Conservation (phyloP, 2,113 vertebrate species). For the Chiloscyllium plagiosum region DNA sequence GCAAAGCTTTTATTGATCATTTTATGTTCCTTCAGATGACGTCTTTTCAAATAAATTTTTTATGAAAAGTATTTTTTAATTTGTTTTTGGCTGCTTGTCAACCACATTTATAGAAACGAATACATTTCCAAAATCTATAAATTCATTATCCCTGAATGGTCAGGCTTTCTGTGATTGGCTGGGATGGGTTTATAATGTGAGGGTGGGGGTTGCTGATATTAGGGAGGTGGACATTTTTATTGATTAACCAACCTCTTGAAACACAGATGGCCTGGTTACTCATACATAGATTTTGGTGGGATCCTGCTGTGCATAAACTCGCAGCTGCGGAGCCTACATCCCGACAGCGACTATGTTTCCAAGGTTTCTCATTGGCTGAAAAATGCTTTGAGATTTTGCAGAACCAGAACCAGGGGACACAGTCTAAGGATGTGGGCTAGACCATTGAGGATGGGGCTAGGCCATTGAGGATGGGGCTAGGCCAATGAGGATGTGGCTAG, state of each 20-base stretch:
- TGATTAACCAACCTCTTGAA: not conserved
- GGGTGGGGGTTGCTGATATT: not conserved
- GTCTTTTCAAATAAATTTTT: not conserved
- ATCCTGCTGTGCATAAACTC: not conserved
- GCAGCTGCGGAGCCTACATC: not conserved
- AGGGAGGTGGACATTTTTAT: not conserved
- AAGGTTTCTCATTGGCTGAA: not conserved
- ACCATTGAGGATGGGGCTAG: no score
- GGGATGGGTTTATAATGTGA: not conserved
- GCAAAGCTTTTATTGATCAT: conserved; percentile 12
- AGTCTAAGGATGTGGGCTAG: no score
- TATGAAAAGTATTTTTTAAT: not conserved
- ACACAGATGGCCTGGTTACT: not conserved
- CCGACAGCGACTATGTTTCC: not conserved
- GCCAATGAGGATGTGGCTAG: no score
- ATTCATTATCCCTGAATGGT: not conserved
- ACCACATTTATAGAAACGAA: not conserved
- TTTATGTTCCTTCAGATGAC: not conserved
- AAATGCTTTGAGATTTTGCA: not conserved
- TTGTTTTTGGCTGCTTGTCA: not conserved
- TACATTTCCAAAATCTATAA: no score
- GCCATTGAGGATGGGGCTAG: no score
- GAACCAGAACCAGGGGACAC: no score
- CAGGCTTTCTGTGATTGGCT: not conserved
- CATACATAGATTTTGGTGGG: not conserved